phyloP scores from a whole-genome alignment of 2,797 vertebrate species.

The Anguilla obscura region DNA sequence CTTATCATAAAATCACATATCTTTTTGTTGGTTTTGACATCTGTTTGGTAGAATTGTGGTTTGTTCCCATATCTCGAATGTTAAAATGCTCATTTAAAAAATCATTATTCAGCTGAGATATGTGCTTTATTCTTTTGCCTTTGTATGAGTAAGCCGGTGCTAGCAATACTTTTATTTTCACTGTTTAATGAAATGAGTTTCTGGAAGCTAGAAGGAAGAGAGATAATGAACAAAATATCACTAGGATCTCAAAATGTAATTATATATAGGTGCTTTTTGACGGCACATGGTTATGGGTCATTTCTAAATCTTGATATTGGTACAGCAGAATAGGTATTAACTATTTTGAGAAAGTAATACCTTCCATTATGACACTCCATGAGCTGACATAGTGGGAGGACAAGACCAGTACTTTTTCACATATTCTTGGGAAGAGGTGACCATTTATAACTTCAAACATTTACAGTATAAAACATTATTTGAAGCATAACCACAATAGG shows the following conservation, averaged over 20 bases:
- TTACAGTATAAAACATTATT: background rate
- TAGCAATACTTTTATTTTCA: background rate
- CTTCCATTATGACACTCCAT: background rate
- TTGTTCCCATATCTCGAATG: background rate
- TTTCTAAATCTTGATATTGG: background rate
- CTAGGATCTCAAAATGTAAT: background rate
- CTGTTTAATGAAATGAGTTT: slow-evolving; percentile 9
- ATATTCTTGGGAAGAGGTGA: background rate
- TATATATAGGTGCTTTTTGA: background rate
- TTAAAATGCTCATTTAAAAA: background rate
- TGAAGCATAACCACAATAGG: background rate
- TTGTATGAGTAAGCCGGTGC: background rate
- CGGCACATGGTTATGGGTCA: background rate
- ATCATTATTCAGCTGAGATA: background rate
- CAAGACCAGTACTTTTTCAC: background rate
- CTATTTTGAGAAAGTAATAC: background rate
- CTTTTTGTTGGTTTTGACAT: background rate
- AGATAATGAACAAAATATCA: background rate
- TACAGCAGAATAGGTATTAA: background rate
- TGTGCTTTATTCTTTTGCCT: background rate
- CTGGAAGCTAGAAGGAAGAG: background rate
- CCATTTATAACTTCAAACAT: background rate
- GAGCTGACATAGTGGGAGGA: background rate
- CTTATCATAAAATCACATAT: background rate
- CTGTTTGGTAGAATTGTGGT: background rate